Evolutionary conservation across 2,797 vertebrate genomes (phyloP).

Genomic region (Uromys caudimaculatus): DNA sequence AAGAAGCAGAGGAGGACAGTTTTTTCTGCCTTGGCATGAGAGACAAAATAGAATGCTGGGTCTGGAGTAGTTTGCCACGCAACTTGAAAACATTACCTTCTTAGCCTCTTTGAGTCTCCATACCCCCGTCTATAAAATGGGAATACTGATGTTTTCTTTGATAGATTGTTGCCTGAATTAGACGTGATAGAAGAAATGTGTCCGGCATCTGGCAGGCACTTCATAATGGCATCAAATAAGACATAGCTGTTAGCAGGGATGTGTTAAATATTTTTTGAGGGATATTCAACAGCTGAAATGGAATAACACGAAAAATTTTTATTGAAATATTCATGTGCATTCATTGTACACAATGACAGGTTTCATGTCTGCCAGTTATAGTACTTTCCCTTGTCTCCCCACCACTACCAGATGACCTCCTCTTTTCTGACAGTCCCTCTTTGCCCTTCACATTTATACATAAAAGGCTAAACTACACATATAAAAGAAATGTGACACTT

Average conservation of each 20-base stretch:
- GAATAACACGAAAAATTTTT: neutral
- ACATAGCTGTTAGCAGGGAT: slow-evolving; percentile 9
- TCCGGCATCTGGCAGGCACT: neutral
- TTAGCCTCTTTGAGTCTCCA: neutral
- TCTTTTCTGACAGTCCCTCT: neutral
- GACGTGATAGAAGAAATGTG: slow-evolving; percentile 10
- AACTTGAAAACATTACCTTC: slow-evolving; percentile 37
- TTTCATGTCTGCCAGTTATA: neutral
- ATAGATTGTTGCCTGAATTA: neutral
- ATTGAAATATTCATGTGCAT: neutral
- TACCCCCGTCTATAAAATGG: neutral
- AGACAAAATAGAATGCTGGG: neutral
- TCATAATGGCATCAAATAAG: neutral
- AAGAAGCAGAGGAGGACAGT: neutral
- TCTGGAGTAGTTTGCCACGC: neutral
- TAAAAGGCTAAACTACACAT: neutral
- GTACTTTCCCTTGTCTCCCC: neutral
- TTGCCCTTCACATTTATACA: neutral
- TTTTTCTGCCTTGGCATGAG: neutral
- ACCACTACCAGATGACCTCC: neutral
- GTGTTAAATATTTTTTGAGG: slow-evolving; percentile 1
- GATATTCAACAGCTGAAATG: neutral
- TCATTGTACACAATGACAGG: neutral
- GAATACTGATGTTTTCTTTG: slow-evolving; percentile 1
- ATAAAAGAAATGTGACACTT: neutral